Conservation (phyloP, 1,140 invertebrate species). For the Wiebesia pumilae region DNA sequence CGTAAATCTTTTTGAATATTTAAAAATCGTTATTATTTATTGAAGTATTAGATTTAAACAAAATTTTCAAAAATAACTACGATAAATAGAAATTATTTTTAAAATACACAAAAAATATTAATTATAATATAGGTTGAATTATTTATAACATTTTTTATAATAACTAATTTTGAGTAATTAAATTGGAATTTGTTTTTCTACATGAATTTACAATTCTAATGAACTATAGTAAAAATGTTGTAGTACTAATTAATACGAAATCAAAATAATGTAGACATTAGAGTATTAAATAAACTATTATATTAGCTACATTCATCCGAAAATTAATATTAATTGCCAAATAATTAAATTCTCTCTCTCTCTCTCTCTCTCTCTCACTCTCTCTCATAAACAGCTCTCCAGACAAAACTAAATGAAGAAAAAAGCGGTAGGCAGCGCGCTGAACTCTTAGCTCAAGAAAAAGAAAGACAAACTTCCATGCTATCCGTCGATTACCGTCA, state of each 20-base stretch:
- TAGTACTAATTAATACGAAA: too few relatives aligned
- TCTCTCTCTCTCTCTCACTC: not conserved
- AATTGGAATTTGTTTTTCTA: not conserved
- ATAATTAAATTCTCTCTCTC: not conserved
- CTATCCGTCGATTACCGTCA: constrained; percentile 94
- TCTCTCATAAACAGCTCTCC: constrained; percentile 81
- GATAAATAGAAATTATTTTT: not conserved
- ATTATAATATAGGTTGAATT: not conserved
- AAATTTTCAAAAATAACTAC: not conserved
- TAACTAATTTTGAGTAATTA: not conserved
- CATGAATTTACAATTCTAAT: not conserved
- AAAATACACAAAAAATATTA: not conserved
- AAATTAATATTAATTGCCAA: too few relatives aligned
- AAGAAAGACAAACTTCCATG: constrained; percentile 95
- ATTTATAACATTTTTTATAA: not conserved
- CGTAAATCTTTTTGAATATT: too few relatives aligned
- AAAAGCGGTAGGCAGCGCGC: constrained; percentile 88
- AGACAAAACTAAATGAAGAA: constrained; percentile 93
- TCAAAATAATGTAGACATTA: too few relatives aligned
- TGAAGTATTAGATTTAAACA: not conserved
- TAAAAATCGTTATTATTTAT: not conserved
- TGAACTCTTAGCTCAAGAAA: constrained; percentile 90
- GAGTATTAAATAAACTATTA: too few relatives aligned
- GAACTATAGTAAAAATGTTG: too few relatives aligned
- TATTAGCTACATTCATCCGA: too few relatives aligned